A percentile compares a stretch with the other conserved stretches of the same genome.
These are phyloP conservation scores for Bettongia penicillata DNA, from an alignment of 2,113 vertebrate species.

Conservation along the genomic window DNA sequence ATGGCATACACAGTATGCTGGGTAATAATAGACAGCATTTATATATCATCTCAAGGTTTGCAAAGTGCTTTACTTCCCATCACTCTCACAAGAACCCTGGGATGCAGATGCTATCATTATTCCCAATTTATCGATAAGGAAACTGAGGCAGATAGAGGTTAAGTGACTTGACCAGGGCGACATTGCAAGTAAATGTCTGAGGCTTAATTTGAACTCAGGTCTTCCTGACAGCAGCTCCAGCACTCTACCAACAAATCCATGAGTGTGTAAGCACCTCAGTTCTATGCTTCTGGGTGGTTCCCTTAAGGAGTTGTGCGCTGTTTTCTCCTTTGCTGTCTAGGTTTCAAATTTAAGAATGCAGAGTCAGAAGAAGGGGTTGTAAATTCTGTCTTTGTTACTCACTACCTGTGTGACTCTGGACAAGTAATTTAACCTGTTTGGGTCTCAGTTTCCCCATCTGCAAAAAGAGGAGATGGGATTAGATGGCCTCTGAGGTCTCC, in stretches of 20 bases:
- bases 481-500: background rate
- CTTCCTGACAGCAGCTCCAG: background rate
- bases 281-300: accelerated
- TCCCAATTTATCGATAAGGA: slow-evolving; percentile 17
- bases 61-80: background rate
- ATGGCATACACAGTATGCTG: background rate
- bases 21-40: too few species aligned
- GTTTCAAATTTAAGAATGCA: background rate
- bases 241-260: background rate
- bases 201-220: background rate
- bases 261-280: accelerated
- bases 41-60: background rate
- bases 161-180: background rate
- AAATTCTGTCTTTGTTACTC: background rate
- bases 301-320: background rate
- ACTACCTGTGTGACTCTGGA: background rate
- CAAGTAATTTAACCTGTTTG: background rate
- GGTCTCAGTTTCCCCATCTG: background rate
- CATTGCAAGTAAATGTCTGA: background rate
- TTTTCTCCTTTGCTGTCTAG: background rate
- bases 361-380: background rate
- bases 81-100: background rate
- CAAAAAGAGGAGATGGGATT: background rate
- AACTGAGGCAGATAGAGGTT: background rate
- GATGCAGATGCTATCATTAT: background rate